Percentiles rank a stretch among this genome's conserved stretches.
These are phyloP conservation scores for Hirtodrosophila cameraria DNA, from an alignment of 2,888 invertebrate genomes.

Conservation along the genomic window DNA sequence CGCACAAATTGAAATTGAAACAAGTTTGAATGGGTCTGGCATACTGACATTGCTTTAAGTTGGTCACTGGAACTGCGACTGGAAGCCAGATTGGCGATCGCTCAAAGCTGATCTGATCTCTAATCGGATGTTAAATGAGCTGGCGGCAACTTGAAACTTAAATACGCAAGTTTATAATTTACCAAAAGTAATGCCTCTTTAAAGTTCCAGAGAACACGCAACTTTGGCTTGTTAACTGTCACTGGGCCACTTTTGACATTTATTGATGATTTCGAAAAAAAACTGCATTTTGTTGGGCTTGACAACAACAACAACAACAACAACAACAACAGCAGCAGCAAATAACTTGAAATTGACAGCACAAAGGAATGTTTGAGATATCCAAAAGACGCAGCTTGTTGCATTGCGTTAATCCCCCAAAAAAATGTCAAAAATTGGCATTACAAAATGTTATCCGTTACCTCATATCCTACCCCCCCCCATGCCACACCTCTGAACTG, in stretches of 20 bases:
- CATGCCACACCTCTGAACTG: background rate
- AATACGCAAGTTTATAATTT: background rate
- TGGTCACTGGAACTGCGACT: conserved; percentile 65
- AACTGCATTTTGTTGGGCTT: no score
- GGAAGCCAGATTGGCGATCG: conserved; percentile 9
- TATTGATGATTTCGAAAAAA: conserved; percentile 50
- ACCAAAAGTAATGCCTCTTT: background rate
- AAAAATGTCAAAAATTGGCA: conserved; percentile 37
- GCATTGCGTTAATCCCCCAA: background rate
- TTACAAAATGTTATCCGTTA: conserved; percentile 30
- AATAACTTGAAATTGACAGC: conserved; percentile 48
- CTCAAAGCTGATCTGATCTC: conserved; percentile 4
- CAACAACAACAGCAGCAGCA: no score
- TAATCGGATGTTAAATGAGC: background rate
- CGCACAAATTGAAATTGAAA: conserved; percentile 62
- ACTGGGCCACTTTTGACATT: conserved; percentile 37
- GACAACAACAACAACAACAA: conserved; percentile 21
- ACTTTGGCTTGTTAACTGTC: conserved; percentile 40
- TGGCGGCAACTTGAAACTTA: no score
- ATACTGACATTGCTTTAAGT: conserved; percentile 46
- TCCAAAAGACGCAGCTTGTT: conserved; percentile 15
- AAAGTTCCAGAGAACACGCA: conserved; percentile 22
- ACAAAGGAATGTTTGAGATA: conserved; percentile 39
- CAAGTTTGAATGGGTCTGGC: conserved; percentile 53
- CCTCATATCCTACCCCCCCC: background rate